Conservation (phyloP, 2,113 vertebrate species). For the Accipiter cooperii region DNA sequence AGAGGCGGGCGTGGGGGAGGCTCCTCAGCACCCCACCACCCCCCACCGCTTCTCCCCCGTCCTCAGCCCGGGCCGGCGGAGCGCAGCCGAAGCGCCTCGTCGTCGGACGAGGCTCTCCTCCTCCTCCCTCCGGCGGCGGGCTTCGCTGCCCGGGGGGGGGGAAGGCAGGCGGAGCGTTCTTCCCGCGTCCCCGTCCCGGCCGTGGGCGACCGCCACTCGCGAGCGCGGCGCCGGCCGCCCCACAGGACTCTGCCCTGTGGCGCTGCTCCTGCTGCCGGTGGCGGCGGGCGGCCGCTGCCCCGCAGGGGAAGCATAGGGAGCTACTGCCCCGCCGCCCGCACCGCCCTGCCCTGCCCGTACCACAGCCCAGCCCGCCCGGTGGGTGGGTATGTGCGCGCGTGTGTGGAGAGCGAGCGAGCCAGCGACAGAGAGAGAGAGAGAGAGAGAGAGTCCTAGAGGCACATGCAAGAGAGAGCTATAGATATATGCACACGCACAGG, state of each 20-base stretch:
- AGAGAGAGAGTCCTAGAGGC: background rate
- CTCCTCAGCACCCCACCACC: background rate
- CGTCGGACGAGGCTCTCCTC: background rate
- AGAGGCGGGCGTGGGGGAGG: background rate
- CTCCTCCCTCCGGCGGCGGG: background rate
- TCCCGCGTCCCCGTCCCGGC: background rate
- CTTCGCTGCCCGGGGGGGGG: background rate
- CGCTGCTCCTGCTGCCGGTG: background rate
- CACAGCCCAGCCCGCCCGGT: background rate
- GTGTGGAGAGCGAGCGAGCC: background rate
- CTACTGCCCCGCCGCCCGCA: background rate
- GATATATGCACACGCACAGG: background rate
- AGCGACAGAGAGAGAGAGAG: background rate
- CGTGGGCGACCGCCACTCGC: no score
- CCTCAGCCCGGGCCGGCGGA: background rate
- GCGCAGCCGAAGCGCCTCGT: background rate
- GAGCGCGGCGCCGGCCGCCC: background rate
- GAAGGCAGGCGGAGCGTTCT: background rate
- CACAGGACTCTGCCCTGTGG: background rate
- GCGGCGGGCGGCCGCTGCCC: background rate
- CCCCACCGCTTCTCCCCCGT: background rate
- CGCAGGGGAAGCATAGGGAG: background rate
- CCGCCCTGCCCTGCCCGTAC: background rate
- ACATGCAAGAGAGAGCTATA: background rate
- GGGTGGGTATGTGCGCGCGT: background rate